Base-by-base conservation (phyloP, 2,888 invertebrate genomes). In the Phyllotreta striolata region DNA sequence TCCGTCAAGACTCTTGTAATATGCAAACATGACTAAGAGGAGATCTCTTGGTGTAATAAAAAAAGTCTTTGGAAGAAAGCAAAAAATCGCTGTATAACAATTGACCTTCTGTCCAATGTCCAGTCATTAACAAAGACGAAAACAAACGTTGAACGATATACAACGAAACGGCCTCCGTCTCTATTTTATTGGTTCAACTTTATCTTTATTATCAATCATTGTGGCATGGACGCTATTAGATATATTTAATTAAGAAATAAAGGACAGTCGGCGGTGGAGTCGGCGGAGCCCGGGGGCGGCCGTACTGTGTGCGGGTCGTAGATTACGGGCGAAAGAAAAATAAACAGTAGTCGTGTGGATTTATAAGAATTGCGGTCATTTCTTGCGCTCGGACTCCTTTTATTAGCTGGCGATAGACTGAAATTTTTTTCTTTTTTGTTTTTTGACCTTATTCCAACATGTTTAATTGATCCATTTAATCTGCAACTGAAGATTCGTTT, bases 161-260 rank as follows among this genome's bases (percentile, higher is more conserved):
- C 14, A 43, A 54, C 40, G 40, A 40, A 54, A 40, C 55, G 8
- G 55, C 40, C 52, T 34, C 8, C 14, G 6, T 55, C 55, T 47
- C 55, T 51, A 57, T 55, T 67, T 65, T 69, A 69, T 69, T 69
- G 66, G 69, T 69, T 63, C 61, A 64, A 65, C 65, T 69, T 69
- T 69, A 69, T 69, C 69, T 69, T 69, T 66, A 67, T 63, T 69
- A 69, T 69, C 69, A 69, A 69, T 69, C 69, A 69, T 69, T 66
- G 63, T 69, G 69, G 66, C 66, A 61, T 64, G 55, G 63, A 59
- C n/a, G 39, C 68, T 64, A 68, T 68, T 68, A 68, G 66, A 69
- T 69, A 67, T 69, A 72, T 76, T 76, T 76, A 76, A 76, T 76
- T 76, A 76, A 76, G 74, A 74, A 71, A 72, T 69, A 72, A 76